These are phyloP conservation scores for Plectus sambesii DNA, from an alignment of 1,140 invertebrate species.

Conservation along the genomic window DNA sequence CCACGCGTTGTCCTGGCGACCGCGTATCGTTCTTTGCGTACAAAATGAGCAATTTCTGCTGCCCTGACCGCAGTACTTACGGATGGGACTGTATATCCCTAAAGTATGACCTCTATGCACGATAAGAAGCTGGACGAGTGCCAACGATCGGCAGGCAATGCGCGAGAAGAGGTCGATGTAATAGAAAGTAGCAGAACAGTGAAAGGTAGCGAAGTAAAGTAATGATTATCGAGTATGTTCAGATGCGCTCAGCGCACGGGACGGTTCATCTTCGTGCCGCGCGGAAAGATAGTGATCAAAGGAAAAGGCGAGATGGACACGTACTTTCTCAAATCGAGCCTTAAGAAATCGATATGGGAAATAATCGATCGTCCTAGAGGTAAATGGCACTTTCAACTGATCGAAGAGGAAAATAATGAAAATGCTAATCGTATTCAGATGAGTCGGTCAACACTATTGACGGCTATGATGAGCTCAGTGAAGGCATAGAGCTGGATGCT, in stretches of 20 bases:
- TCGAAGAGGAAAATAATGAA: conserved; percentile 3
- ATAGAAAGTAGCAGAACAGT: too few species aligned
- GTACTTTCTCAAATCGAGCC: conserved; percentile 31
- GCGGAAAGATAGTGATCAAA: conserved; percentile 43
- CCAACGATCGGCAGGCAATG: too few species aligned
- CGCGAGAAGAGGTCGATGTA: too few species aligned
- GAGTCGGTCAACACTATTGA: conserved; percentile 39
- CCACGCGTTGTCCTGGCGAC: too few species aligned
- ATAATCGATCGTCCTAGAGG: conserved; percentile 34
- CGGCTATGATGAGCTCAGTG: conserved; percentile 36
- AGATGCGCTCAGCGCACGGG: conserved; percentile 35
- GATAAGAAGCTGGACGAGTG: too few species aligned
- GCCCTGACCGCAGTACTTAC: too few species aligned
- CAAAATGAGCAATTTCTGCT: too few species aligned
- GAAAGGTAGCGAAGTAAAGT: too few species aligned
- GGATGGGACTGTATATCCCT: too few species aligned
- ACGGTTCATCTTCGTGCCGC: conserved; percentile 38
- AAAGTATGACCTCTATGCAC: too few species aligned
- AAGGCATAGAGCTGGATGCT: conserved; percentile 27
- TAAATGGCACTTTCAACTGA: conserved; percentile 8
- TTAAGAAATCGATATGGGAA: conserved; percentile 44
- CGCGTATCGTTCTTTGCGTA: too few species aligned
- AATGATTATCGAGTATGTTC: too few species aligned
- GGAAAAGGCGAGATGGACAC: conserved; percentile 43
- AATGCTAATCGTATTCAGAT: conserved; percentile 28